These are phyloP conservation scores for Cacoxenus indagator DNA, from an alignment of 2,888 invertebrate genomes.

Conservation along the genomic window DNA sequence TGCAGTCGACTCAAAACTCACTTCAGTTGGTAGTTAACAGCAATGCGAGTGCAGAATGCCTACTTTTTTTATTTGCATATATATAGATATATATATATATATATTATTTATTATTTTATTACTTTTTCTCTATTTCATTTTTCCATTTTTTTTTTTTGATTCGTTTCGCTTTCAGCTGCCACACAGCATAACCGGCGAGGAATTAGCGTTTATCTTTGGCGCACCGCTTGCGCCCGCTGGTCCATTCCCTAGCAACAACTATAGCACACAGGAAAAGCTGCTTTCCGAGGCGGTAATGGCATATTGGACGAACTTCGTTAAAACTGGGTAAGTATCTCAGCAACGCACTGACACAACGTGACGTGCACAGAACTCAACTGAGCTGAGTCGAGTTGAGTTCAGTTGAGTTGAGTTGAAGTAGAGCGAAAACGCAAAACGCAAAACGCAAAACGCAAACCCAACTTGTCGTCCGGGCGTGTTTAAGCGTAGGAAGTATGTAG, in stretches of 20 bases:
- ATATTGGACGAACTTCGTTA: slow-evolving; percentile 91
- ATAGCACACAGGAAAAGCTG: slow-evolving; percentile 82
- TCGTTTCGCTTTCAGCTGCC: slow-evolving; percentile 73
- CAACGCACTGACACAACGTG: background rate
- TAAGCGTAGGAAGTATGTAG: background rate
- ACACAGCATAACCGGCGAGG: slow-evolving; percentile 87
- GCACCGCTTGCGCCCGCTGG: slow-evolving; percentile 83
- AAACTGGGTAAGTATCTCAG: slow-evolving; percentile 80
- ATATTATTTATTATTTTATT: background rate
- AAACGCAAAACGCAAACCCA: background rate
- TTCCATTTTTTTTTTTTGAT: background rate
- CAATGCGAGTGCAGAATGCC: background rate
- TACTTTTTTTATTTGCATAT: background rate
- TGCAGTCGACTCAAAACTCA: background rate
- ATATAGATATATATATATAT: background rate
- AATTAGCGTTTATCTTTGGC: slow-evolving; percentile 89
- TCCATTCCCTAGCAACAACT: slow-evolving; percentile 79
- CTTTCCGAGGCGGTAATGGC: slow-evolving; percentile 90
- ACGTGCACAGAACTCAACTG: background rate
- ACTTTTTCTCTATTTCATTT: background rate
- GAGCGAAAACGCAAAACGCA: background rate
- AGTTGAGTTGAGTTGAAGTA: slow-evolving; percentile 2
- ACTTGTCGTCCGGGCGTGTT: background rate
- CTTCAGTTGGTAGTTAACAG: background rate
- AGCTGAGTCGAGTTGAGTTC: background rate